Evolutionary conservation across 23 tunicate species (phyloP).

Genomic region (Clavelina lepadiformis): DNA sequence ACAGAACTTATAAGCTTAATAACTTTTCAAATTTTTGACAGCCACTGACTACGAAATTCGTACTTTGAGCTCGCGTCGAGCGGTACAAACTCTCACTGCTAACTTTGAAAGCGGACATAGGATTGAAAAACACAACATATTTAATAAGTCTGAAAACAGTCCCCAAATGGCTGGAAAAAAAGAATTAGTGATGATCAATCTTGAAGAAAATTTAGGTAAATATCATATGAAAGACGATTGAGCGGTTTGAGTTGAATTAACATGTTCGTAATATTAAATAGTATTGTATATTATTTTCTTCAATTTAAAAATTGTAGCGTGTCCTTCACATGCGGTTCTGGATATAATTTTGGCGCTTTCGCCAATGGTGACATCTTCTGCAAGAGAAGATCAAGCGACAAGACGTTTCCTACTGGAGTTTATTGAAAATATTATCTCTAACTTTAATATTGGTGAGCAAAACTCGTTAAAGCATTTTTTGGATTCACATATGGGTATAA

Average conservation of each 20-base stretch:
- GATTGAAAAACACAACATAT: constrained; percentile 1
- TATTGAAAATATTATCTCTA: background rate
- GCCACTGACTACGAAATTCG: constrained; percentile 56
- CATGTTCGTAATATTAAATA: no score
- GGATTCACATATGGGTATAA: no score
- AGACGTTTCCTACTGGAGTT: background rate
- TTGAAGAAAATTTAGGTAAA: constrained; percentile 40
- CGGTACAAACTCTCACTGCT: constrained; percentile 17
- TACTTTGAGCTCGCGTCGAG: constrained; percentile 43
- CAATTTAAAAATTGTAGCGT: no score
- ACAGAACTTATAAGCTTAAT: background rate
- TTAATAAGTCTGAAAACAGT: constrained; percentile 4
- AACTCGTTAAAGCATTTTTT: no score
- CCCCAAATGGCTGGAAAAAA: constrained; percentile 30
- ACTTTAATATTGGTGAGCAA: constrained; percentile 5
- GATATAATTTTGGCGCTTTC: constrained; percentile 55
- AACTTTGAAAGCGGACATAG: constrained; percentile 43
- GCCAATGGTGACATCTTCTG: background rate
- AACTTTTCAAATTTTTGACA: constrained; percentile 5
- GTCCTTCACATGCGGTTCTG: constrained; percentile 71
- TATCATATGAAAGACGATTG: no score
- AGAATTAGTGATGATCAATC: constrained; percentile 31
- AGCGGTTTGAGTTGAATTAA: no score
- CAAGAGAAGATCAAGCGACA: background rate
- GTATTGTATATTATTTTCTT: no score